Evolutionary conservation across 2,113 vertebrate genomes (phyloP).

Genomic region (Mystacornis crossleyi): DNA sequence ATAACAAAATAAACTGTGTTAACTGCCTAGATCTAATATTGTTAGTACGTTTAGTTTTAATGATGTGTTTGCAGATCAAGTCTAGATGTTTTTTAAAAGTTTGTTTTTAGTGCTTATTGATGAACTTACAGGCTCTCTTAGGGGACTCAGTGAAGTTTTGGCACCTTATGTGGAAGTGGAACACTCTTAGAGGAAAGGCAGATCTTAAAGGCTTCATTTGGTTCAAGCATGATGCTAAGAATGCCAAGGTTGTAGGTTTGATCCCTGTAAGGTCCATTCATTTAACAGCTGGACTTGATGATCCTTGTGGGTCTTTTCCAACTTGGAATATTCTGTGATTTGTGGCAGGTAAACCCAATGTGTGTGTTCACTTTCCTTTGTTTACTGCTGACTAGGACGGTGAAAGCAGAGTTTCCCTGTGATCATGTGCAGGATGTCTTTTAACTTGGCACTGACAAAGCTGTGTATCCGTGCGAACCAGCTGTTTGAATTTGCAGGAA

Average conservation of each 20-base stretch:
- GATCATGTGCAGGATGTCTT: neutral
- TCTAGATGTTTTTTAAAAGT: neutral
- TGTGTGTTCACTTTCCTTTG: neutral
- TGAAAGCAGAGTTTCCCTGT: neutral
- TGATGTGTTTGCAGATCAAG: neutral
- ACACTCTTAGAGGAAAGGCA: neutral
- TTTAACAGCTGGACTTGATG: neutral
- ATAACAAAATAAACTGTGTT: neutral
- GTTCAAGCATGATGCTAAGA: neutral
- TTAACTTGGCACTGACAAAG: neutral
- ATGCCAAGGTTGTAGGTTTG: no score
- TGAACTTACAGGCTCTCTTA: neutral
- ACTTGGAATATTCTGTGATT: accelerated
- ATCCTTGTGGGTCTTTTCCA: neutral
- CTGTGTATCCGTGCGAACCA: neutral
- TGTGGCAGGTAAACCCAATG: neutral
- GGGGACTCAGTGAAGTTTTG: neutral
- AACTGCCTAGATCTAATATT: neutral
- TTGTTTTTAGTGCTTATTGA: neutral
- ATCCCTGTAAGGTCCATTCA: neutral
- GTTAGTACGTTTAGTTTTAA: neutral
- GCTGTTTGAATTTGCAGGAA: neutral
- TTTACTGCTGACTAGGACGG: neutral
- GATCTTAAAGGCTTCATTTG: neutral
- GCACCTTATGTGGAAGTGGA: accelerated